Evolutionary conservation across 37 sponge, comb jelly and placozoan species (phyloP).

Genomic region (Spongia lamella): DNA sequence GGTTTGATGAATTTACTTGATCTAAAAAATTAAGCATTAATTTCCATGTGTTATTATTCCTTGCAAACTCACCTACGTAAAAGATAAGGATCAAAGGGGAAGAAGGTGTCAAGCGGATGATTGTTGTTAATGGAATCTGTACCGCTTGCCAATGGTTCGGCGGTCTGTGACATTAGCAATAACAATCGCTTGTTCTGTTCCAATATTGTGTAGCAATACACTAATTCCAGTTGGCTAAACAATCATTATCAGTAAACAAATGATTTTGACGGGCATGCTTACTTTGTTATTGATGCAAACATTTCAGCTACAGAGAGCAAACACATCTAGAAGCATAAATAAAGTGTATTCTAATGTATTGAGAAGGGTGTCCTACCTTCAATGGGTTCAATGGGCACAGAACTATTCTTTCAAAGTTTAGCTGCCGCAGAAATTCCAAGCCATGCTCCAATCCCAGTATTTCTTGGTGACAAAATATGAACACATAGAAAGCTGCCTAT

Average conservation of each 20-base stretch:
- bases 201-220: slow-evolving; percentile 87
- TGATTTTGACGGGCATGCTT: not conserved
- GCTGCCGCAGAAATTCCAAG: slow-evolving; percentile 44
- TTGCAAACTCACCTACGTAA: slow-evolving; percentile 52
- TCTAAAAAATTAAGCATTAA: slow-evolving; percentile 13
- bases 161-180: slow-evolving; percentile 16
- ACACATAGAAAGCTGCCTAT: slow-evolving; percentile 79
- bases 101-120: slow-evolving; percentile 59
- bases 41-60: too few relatives aligned
- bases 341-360: not conserved
- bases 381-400: slow-evolving; percentile 76
- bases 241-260: not conserved
- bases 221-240: slow-evolving; percentile 61
- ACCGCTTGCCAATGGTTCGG: not conserved
- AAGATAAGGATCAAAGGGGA: slow-evolving; percentile 85
- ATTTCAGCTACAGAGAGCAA: slow-evolving; percentile 62
- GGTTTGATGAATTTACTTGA: slow-evolving; percentile 35
- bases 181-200: slow-evolving; percentile 79
- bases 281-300: slow-evolving; percentile 76
- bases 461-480: slow-evolving; percentile 73
- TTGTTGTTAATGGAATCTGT: not conserved
- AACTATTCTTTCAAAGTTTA: slow-evolving; percentile 73
- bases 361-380: slow-evolving; percentile 36
- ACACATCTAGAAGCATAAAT: slow-evolving; percentile 49
- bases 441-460: slow-evolving; percentile 51